Evolutionary conservation across 1,140 invertebrate genomes (phyloP), one percentile per base, ranked within the genome.

Genomic region (Micrasema longulum): DNA sequence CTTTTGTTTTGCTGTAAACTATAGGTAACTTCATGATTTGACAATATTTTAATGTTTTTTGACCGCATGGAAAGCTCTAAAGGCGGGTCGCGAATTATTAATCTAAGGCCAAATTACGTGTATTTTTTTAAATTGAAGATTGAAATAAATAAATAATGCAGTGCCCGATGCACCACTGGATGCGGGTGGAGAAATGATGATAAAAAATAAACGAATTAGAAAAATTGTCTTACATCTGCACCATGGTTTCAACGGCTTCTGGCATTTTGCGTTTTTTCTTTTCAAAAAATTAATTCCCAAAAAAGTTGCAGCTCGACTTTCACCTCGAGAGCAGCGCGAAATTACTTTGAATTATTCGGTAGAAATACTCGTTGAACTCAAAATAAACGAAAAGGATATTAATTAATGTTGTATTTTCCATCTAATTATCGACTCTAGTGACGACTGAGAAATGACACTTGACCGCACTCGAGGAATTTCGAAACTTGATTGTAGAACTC

Each of bases 231-330:
- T 53, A 52, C 47, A 75, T 4, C 22, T 35, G 36, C 14, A 48
- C 52, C 16, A 68, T 35, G 14, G 60, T 75, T 55, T 75, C 73
- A 9, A 75, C 62, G 18, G 73, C 73, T 65, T 72, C 73, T 50
- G 73, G 73, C 73, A 75, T 75, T 31, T 72, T 72, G 20, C 16
- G 64, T 36, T 66, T 66, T 52, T 52, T 18, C 6, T 48, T 23
- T 66, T 65, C 12, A 50, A 66, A 66, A 66, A 35, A 38, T 22
- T 45, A 41, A 41, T 22, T 64, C 22, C 53, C 31, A 10, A 64
- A 64, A 48, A 64, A 47, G 14, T 5, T 22, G 12, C 22, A 47
- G 47, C 60, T 64, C 43, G 60, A 16, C 20, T 64, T 26, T 64
- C 43, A 64, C 11, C 22, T 64, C 41, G 43, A 64, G 53, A 12